Evolutionary conservation across 2,797 vertebrate species (phyloP), one percentile per base, ranked within the genome.

Genomic region (Sebastes miniatus): DNA sequence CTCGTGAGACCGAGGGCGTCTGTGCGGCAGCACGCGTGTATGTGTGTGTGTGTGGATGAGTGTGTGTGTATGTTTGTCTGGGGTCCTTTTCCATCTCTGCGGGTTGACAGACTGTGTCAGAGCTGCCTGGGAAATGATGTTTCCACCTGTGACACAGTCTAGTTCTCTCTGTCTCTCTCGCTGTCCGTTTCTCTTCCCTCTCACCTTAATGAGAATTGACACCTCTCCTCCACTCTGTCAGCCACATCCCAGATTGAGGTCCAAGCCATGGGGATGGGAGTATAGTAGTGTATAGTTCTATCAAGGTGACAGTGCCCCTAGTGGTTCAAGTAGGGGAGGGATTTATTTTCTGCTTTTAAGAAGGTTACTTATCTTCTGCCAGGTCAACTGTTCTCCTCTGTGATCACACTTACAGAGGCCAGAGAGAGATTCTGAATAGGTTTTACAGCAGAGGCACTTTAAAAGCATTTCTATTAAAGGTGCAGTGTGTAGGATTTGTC

Each of bases 101-200:
- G 86, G 89, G 82, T 87, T 91, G 92, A 92, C 90, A 83, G 89
- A 82, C 77, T 90, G 88, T 92, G 92, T 92, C 93, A 83, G 80
- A 83, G 63, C 87, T 93, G 90, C 88, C 88, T 83, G 81, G 80
- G 77, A 91, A 92, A 93, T 93, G 85, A 91, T 89, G 83, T 90
- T 87, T 90, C 91, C 86, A 93, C 91, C 91, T 93, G 93, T 92
- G 91, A 92, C 90, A 84, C 76, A 83, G 73, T 87, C 80, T 68
- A 77, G 50, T 64, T 77, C 79, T 66, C 78, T 52, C 63, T 70
- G 32, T 66, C 57, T 54, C 76, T 43, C 34, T 57, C 5, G 6
- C 83, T 71, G 64, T 88, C 75, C 77, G 65, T 70, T 61, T 73
- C 56, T 47, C 54, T 70, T 67, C 16, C 74, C 75, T 27, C 56